These are phyloP conservation scores for Bovichtus diacanthus DNA, from an alignment of 2,797 vertebrate genomes.

Conservation along the genomic window DNA sequence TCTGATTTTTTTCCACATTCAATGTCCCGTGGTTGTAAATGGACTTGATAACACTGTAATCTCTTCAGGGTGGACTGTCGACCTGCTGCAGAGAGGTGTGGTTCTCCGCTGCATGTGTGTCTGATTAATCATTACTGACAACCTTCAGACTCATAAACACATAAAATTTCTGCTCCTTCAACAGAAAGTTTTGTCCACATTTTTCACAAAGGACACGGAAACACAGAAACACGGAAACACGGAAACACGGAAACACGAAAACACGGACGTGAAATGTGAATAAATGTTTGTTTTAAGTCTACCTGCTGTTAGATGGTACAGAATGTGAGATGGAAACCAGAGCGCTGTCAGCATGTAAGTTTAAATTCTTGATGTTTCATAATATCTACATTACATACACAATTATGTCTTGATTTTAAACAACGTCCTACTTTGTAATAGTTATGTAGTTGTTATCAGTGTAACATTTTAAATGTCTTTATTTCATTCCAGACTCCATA, in stretches of 20 bases:
- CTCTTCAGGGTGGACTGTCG: slow-evolving; percentile 28
- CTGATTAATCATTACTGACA: slow-evolving; percentile 53
- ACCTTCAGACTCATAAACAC: slow-evolving; percentile 79
- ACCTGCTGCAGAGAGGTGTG: slow-evolving; percentile 43
- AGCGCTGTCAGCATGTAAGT: slow-evolving; percentile 62
- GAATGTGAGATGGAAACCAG: slow-evolving; percentile 58
- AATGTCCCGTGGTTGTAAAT: neutral
- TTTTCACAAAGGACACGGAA: neutral
- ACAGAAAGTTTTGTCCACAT: neutral
- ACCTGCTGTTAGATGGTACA: neutral
- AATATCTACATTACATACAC: neutral
- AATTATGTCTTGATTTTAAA: neutral
- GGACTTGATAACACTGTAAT: neutral
- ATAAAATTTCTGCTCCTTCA: slow-evolving; percentile 40
- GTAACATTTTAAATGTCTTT: neutral
- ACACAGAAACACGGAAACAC: too few relatives aligned
- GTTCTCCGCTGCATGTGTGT: slow-evolving; percentile 1
- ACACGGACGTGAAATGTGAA: neutral
- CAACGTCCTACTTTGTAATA: neutral
- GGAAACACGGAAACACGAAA: too few relatives aligned
- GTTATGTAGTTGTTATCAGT: neutral
- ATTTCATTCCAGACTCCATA: neutral
- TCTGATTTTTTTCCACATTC: neutral
- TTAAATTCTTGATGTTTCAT: neutral
- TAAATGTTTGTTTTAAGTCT: neutral